Evolutionary conservation across 2,888 invertebrate species (phyloP), one percentile per base, ranked within the genome.

Genomic region (Macroteleia sp.): DNA sequence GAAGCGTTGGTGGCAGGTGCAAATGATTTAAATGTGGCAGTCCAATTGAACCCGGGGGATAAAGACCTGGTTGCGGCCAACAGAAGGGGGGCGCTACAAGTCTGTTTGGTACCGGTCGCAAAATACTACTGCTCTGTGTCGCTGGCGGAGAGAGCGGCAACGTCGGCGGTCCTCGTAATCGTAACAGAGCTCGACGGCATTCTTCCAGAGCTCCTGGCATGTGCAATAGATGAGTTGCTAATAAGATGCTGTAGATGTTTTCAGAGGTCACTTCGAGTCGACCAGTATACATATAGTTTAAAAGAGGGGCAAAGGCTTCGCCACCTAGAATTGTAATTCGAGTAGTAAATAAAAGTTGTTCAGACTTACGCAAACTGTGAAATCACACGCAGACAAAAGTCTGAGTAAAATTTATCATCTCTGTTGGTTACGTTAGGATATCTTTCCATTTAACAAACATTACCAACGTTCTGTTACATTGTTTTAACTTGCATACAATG

Each of bases 221-320:
- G 87, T 95, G 95, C 42, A 96, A 91, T 52, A 95, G 92, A 89
- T 95, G 95, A 8, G 95, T 95, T 3, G 95, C 95, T 74, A 95
- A 89, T 8, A 95, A 91, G 41, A 95, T 94, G 81, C 94, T 94
- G 91, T 95, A 95, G 79, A 95, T 95, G 90, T 95, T 95, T 69
- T 94, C 93, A 77, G 94, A 91, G 80, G 94, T 95, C 20, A 95
- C 92, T 85, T 95, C 95, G 84, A 96, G 90, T 81, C 93, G 94
- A 17, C 95, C 95, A 4, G 95, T 95, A 90, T 95, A 95, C 95
- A 96, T 95, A 92, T 95, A 95, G 17, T 94, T 94, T 30, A 96
- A 91, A 3, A 96, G 91, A 0, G 94, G 94, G 0, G 94, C 94
- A 88, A 95, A 95, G 75, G 91, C 91, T 62, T 92, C 91, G 3